These are phyloP conservation scores for Amazonetta brasiliensis DNA, from an alignment of 2,797 vertebrate species.

Conservation along the genomic window DNA sequence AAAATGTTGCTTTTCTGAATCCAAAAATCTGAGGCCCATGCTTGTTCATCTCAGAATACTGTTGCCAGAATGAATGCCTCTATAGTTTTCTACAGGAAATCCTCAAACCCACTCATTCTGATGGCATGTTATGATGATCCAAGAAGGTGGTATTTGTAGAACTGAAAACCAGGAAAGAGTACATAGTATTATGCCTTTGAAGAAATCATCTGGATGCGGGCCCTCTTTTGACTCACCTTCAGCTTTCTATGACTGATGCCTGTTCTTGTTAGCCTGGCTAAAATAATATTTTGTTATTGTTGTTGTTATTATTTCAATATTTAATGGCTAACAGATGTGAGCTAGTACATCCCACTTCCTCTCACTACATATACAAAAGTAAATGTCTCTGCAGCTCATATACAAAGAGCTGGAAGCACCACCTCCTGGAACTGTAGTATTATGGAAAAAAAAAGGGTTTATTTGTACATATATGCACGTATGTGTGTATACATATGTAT, in stretches of 20 bases:
- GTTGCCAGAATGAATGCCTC: constrained; percentile 66
- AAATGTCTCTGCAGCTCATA: background rate
- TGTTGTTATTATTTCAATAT: background rate
- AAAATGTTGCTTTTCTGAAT: background rate
- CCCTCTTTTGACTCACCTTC: constrained; percentile 49
- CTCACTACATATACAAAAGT: background rate
- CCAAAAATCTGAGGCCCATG: background rate
- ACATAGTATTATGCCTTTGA: constrained; percentile 29
- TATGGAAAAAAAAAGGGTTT: background rate
- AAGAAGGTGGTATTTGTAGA: constrained; percentile 54
- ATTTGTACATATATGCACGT: background rate
- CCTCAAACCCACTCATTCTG: constrained; percentile 73
- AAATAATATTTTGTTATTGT: constrained; percentile 12
- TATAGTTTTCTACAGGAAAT: constrained; percentile 77
- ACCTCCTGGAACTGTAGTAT: background rate
- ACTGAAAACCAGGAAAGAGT: constrained; percentile 22
- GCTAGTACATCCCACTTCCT: constrained; percentile 20
- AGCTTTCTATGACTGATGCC: constrained; percentile 38
- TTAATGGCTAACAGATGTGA: constrained; percentile 51
- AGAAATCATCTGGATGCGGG: constrained; percentile 35
- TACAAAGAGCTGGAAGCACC: background rate
- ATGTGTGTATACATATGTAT: background rate
- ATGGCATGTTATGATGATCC: constrained; percentile 51
- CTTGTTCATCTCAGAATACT: background rate
- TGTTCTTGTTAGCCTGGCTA: background rate